Conservation (phyloP, 2,888 invertebrate species). For the Lepidocyrtinus sp. region DNA sequence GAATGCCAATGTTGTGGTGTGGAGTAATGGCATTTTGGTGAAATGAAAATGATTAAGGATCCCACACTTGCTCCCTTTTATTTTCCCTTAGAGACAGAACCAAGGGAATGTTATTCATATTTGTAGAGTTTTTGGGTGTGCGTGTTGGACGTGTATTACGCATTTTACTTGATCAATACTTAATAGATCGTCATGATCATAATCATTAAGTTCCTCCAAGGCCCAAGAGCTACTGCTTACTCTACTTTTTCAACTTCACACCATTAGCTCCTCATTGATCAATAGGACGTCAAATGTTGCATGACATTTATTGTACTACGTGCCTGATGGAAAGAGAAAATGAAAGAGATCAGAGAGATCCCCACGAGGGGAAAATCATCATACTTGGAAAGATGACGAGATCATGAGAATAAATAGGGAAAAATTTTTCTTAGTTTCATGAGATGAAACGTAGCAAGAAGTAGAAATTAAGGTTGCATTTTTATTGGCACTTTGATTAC, state of each 20-base stretch:
- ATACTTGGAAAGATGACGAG: not conserved
- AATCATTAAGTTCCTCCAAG: conserved; percentile 13
- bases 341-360: not conserved
- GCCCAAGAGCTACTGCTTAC: not conserved
- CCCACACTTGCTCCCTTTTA: conserved; percentile 45
- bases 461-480: not conserved
- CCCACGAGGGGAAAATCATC: not conserved
- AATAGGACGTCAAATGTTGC: conserved; percentile 56
- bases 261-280: conserved; percentile 60
- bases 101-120: no score
- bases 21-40: not conserved
- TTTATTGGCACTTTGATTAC: conserved; percentile 16
- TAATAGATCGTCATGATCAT: conserved; percentile 30
- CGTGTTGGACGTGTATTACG: conserved; percentile 49
- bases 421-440: no score
- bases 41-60: conserved; percentile 37
- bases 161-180: conserved; percentile 25
- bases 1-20: not conserved
- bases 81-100: not conserved
- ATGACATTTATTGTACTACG: conserved; percentile 45
- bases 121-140: conserved; percentile 50
- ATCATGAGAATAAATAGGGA: no score
- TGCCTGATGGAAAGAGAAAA: not conserved
- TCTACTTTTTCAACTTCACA: conserved; percentile 31
- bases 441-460: not conserved